A percentile compares a stretch with the other conserved stretches of the same genome.
Evolutionary conservation across 2,797 vertebrate species (phyloP).

Genomic region (Hemitrygon akajei): DNA sequence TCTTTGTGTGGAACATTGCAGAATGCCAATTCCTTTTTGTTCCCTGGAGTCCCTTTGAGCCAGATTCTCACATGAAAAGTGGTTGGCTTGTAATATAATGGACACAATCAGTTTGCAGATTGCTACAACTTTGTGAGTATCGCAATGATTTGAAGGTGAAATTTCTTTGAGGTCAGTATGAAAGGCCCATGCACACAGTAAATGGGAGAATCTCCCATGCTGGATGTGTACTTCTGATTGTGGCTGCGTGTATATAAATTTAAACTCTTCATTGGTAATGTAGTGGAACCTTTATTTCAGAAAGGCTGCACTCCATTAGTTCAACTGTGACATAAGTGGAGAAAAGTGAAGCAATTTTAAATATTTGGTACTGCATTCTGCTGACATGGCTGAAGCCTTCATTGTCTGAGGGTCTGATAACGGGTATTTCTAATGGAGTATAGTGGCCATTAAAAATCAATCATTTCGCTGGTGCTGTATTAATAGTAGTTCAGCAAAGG

Average conservation of each 20-base stretch:
- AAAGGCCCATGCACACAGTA: no score
- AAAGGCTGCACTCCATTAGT: neutral
- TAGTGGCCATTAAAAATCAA: slow-evolving; percentile 13
- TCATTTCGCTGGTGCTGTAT: neutral
- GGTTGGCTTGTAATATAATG: neutral
- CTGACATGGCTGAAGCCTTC: neutral
- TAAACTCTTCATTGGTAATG: neutral
- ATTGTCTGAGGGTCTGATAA: neutral
- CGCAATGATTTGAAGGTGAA: neutral
- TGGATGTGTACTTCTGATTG: neutral
- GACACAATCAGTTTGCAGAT: neutral
- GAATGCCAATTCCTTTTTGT: neutral
- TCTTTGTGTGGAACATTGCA: neutral
- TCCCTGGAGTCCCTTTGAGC: neutral
- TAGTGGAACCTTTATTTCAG: neutral
- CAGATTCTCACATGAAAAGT: neutral
- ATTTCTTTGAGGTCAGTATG: neutral
- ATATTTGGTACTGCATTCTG: neutral
- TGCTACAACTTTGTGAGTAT: neutral
- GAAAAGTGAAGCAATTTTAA: neutral
- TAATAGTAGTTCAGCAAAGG: neutral
- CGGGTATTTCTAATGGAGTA: neutral
- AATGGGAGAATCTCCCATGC: neutral
- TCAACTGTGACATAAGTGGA: neutral
- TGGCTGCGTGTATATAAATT: neutral